Evolutionary conservation across 2,888 invertebrate genomes (phyloP), one percentile per base, ranked within the genome.

Genomic region (Thelaira solivaga): DNA sequence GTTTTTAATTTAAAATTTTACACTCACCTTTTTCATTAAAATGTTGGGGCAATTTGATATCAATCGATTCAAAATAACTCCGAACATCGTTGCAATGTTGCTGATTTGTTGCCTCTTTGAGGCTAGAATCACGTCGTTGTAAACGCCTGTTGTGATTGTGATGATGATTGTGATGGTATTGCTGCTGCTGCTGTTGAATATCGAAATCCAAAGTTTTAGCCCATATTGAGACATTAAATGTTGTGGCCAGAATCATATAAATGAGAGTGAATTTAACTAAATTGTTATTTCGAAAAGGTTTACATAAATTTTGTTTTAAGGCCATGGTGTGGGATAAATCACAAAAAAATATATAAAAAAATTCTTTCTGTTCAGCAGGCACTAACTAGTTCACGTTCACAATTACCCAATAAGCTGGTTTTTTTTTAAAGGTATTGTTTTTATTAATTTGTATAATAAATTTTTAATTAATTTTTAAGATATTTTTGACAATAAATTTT

Each of bases 41-140:
- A 81, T 82, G 82, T 78, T 86, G 88, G 81, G 83, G 85, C 83
- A 84, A 82, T 81, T 85, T 83, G 76, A 88, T 85, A 83, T 87
- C 86, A 82, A 88, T 88, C 82, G 88, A 85, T 80, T 86, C 85
- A 69, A 88, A 88, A 83, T 86, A 86, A 77, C 82, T 82, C 79
- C 85, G 85, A 68, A 87, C 86, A 65, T 84, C 80, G 22, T 86
- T 84, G 81, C 88, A 88, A 74, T 85, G 84, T 76, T n/a, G n/a
- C n/a, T 85, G 84, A 71, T 80, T 82, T 24, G 59, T 41, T 16
- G 71, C 74, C 41, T 83, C 80, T 72, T 84, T 84, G 73, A 82
- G 83, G 73, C 81, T 82, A 61, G 87, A 86, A 80, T 86, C 85
- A 61, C 86, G 86, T 69, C 85, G 85, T 82, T 84, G 81, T 62